These are phyloP conservation scores for Bombus vancouverensis DNA, from an alignment of 1,140 invertebrate genomes.

Conservation along the genomic window DNA sequence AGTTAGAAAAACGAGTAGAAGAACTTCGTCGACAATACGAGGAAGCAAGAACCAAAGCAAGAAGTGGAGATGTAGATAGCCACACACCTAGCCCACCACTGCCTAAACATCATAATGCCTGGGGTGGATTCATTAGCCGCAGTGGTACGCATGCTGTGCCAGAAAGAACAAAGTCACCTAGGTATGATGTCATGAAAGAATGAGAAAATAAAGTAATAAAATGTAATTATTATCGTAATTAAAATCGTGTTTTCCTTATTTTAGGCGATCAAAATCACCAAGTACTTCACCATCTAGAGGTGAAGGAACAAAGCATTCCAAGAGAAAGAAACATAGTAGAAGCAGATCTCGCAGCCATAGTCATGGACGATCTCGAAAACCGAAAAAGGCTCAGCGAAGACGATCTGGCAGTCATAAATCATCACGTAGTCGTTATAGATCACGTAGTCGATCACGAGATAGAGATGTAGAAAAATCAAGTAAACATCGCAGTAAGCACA, in stretches of 20 bases:
- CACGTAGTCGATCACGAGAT: slow-evolving; percentile 83
- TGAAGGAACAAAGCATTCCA: slow-evolving; percentile 79
- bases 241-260: slow-evolving; percentile 57
- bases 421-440: slow-evolving; percentile 82
- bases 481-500: slow-evolving; percentile 79
- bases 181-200: slow-evolving; percentile 56
- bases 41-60: slow-evolving; percentile 88
- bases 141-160: slow-evolving; percentile 77
- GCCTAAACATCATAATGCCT: slow-evolving; percentile 85
- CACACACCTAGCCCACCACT: slow-evolving; percentile 84
- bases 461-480: slow-evolving; percentile 76
- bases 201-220: background rate
- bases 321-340: slow-evolving; percentile 82
- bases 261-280: slow-evolving; percentile 77
- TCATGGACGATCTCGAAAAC: slow-evolving; percentile 81
- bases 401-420: slow-evolving; percentile 82
- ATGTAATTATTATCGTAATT: background rate
- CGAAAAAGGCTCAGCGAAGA: slow-evolving; percentile 78
- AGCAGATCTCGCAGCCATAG: slow-evolving; percentile 83
- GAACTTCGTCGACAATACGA: slow-evolving; percentile 89
- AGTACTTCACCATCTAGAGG: slow-evolving; percentile 75
- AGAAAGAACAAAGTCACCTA: slow-evolving; percentile 79
- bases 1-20: slow-evolving; percentile 89
- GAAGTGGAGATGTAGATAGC: slow-evolving; percentile 82
- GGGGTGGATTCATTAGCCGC: slow-evolving; percentile 86